phyloP scores from a whole-genome alignment of 2,888 invertebrate genomes.

The Latrodectus elegans region DNA sequence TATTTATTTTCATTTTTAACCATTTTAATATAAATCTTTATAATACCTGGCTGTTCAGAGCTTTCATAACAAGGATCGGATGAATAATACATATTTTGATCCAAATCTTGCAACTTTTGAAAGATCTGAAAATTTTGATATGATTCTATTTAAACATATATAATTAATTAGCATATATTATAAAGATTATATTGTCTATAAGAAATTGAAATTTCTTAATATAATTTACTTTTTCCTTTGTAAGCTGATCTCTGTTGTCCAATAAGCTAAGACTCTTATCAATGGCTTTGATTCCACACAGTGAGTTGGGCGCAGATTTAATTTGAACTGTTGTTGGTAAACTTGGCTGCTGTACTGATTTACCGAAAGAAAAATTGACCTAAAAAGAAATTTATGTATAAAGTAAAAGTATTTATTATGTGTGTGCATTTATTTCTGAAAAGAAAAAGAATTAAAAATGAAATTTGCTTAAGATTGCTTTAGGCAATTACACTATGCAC shows the following conservation, averaged over 20 bases:
- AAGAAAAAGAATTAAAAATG: too few species aligned
- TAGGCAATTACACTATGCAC: too few species aligned
- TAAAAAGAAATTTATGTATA: constrained; percentile 73
- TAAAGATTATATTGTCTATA: too few species aligned
- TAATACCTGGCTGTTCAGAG: constrained; percentile 13
- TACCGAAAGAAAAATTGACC: constrained; percentile 77
- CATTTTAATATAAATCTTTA: too few species aligned
- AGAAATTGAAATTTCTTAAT: neutral
- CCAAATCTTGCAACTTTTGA: neutral
- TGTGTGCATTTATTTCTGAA: too few species aligned
- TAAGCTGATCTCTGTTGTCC: constrained; percentile 72
- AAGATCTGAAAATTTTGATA: constrained; percentile 13
- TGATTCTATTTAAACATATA: neutral
- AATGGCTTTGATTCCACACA: constrained; percentile 79
- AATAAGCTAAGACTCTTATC: constrained; percentile 79
- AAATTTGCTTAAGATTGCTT: too few species aligned
- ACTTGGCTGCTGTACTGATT: constrained; percentile 77
- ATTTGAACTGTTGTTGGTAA: constrained; percentile 77
- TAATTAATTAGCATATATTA: too few species aligned
- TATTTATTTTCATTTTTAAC: too few species aligned
- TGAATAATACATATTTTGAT: constrained; percentile 12
- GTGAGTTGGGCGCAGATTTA: constrained; percentile 78
- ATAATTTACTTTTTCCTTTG: constrained; percentile 50
- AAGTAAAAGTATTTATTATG: neutral
- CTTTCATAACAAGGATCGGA: constrained; percentile 15